phyloP scores from a whole-genome alignment of 2,888 invertebrate species.

The Lasioglossum figueresi region DNA sequence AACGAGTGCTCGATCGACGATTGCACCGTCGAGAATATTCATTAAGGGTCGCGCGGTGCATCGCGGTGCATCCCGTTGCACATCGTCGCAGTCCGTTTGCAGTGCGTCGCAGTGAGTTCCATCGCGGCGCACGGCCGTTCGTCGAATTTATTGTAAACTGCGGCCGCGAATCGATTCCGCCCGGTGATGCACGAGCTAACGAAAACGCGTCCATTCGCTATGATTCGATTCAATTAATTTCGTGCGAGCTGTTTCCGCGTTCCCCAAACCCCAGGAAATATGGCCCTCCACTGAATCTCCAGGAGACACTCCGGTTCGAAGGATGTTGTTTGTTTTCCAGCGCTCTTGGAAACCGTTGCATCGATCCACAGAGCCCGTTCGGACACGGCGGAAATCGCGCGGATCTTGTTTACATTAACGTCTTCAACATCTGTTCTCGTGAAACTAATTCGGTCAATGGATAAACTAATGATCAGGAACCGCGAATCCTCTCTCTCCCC shows the following conservation, averaged over 20 bases:
- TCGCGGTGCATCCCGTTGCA: not conserved
- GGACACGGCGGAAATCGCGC: too few species aligned
- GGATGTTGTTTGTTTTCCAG: not conserved
- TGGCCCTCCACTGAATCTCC: not conserved
- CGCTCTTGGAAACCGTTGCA: not conserved
- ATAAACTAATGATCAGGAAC: too few species aligned
- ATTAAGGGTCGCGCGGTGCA: conserved; percentile 24
- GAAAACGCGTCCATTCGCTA: not conserved
- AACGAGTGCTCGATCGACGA: conserved; percentile 39
- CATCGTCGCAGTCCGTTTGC: not conserved
- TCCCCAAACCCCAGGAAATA: not conserved
- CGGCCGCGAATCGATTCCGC: conserved; percentile 48
- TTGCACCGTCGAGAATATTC: conserved; percentile 45
- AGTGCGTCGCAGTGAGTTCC: not conserved
- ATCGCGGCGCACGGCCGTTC: not conserved
- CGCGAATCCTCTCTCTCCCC: not conserved
- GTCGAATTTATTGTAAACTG: conserved; percentile 54
- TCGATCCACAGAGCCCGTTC: not conserved
- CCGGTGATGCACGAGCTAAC: conserved; percentile 29
- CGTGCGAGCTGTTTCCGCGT: conserved; percentile 4
- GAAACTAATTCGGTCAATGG: too few species aligned
- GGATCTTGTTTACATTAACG: too few species aligned
- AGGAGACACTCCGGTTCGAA: not conserved
- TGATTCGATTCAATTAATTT: conserved; percentile 52
- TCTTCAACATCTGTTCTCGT: too few species aligned